phyloP scores from a whole-genome alignment of 2,888 invertebrate species.

The Plemyria rubiginata region DNA sequence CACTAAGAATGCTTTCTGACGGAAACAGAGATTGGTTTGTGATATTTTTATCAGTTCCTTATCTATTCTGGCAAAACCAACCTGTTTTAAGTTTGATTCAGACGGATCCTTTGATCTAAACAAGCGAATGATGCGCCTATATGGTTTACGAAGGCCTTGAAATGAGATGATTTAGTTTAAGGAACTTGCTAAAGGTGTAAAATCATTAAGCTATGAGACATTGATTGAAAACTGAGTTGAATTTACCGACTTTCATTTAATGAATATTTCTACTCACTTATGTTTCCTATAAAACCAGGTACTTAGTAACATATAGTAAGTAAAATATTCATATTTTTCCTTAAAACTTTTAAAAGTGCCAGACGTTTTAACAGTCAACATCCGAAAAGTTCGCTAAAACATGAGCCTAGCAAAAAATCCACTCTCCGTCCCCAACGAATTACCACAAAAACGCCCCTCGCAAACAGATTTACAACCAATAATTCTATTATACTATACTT shows the following conservation, averaged over 20 bases:
- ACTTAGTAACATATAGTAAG: not conserved
- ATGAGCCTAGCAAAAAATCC: slow-evolving; percentile 39
- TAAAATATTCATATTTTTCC: not conserved
- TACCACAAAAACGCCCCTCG: slow-evolving; percentile 46
- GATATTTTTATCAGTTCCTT: slow-evolving; percentile 11
- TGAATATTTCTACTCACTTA: no score
- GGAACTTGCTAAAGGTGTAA: no score
- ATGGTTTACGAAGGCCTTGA: no score
- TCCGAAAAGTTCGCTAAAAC: slow-evolving; percentile 38
- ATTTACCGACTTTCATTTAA: no score
- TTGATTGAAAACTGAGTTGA: no score
- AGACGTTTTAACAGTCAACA: slow-evolving; percentile 33
- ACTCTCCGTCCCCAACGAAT: slow-evolving; percentile 40
- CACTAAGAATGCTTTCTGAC: slow-evolving; percentile 6
- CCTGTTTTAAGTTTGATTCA: not conserved
- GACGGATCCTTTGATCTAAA: slow-evolving; percentile 4
- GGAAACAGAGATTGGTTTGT: slow-evolving; percentile 10
- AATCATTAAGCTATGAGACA: no score
- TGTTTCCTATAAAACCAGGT: not conserved
- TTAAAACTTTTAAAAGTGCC: slow-evolving; percentile 11
- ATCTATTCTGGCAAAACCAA: not conserved
- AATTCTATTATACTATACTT: slow-evolving; percentile 43
- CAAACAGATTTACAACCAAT: slow-evolving; percentile 47
- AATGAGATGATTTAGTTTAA: no score
- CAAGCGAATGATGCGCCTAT: not conserved